phyloP scores from a whole-genome alignment of 2,113 vertebrate species.

The Leucopsar rothschildi region DNA sequence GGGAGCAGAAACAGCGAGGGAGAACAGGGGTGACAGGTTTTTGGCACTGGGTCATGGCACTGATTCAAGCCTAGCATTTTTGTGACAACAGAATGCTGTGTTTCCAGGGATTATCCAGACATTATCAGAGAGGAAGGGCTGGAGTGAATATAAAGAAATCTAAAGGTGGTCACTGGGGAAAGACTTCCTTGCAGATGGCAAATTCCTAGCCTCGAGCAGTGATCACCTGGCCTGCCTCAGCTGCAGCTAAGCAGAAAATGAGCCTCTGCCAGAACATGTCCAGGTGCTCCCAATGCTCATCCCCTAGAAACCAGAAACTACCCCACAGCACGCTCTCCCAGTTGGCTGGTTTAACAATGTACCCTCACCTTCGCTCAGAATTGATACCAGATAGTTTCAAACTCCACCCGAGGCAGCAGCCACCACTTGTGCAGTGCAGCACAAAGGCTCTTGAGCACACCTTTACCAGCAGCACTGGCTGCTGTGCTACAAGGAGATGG shows the following conservation, averaged over 20 bases:
- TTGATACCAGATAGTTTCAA: not conserved
- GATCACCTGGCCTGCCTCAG: not conserved
- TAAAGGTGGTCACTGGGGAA: not conserved
- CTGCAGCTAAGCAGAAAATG: not conserved
- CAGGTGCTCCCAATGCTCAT: rapidly evolving
- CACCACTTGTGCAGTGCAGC: not conserved
- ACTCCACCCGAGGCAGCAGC: not conserved
- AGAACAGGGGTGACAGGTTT: not conserved
- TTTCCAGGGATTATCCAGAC: not conserved
- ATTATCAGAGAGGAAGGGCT: not conserved
- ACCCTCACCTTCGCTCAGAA: not conserved
- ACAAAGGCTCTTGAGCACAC: not conserved
- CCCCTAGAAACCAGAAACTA: not conserved
- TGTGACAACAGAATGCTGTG: not conserved
- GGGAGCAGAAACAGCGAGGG: not conserved
- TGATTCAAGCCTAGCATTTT: not conserved
- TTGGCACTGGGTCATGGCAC: not conserved
- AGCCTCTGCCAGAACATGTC: not conserved
- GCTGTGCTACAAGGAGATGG: not conserved
- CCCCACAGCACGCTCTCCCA: not conserved
- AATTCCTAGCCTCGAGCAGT: not conserved
- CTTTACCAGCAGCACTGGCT: not conserved
- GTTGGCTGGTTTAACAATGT: rapidly evolving
- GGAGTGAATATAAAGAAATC: not conserved
- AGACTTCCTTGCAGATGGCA: not conserved